Conservation (phyloP, 1,140 invertebrate genomes). For the Linepithema humile region DNA sequence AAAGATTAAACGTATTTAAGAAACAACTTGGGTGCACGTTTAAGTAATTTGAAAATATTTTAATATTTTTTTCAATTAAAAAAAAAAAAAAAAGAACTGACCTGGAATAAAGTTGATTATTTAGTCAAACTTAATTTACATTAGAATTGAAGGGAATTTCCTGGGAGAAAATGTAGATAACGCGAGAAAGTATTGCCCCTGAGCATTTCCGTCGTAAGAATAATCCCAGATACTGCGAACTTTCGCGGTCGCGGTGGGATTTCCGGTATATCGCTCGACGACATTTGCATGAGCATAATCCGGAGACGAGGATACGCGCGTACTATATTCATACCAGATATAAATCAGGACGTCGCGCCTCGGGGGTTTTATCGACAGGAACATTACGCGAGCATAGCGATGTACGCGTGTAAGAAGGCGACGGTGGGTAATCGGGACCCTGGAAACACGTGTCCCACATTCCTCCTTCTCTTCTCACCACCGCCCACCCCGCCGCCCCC, state of each 20-base stretch:
- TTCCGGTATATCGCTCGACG: conserved; percentile 34
- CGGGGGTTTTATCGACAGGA: conserved; percentile 67
- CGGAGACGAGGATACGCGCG: background rate
- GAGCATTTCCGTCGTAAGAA: conserved; percentile 16
- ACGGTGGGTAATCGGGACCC: conserved; percentile 78
- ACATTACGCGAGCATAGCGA: conserved; percentile 65
- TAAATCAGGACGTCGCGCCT: conserved; percentile 56
- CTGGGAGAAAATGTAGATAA: background rate
- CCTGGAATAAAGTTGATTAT: background rate
- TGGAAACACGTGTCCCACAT: conserved; percentile 81
- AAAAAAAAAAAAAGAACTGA: background rate
- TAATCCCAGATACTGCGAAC: conserved; percentile 34
- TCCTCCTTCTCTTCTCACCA: conserved; percentile 29
- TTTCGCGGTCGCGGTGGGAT: conserved; percentile 34
- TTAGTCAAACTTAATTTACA: background rate
- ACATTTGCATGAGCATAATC: conserved; percentile 47
- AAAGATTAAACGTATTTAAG: background rate
- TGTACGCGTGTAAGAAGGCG: conserved; percentile 75
- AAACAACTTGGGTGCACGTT: background rate
- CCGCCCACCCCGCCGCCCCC: background rate
- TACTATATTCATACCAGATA: conserved; percentile 52
- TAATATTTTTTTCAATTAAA: background rate
- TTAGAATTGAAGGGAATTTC: conserved; percentile 5
- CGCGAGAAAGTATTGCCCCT: background rate
- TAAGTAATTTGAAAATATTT: too few relatives aligned